A percentile compares a stretch with the other conserved stretches of the same genome.
Evolutionary conservation across 2,113 vertebrate species (phyloP).

Genomic region (Sylvietta virens): DNA sequence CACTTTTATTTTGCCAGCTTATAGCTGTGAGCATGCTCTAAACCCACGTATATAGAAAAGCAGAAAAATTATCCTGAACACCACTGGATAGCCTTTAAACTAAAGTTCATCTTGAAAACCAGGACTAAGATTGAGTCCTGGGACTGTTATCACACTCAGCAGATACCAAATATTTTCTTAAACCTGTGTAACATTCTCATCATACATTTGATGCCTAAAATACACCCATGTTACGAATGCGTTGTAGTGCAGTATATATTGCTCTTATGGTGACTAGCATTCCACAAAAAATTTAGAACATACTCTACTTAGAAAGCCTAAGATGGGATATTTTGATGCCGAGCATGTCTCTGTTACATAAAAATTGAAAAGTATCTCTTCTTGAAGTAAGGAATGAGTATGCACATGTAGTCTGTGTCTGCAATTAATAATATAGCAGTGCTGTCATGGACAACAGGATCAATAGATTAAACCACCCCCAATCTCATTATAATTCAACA

Average conservation of each 20-base stretch:
- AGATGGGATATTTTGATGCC: neutral
- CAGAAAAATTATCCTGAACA: neutral
- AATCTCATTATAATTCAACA: neutral
- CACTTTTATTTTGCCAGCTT: neutral
- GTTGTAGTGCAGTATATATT: neutral
- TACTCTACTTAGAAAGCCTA: neutral
- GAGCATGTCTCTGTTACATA: neutral
- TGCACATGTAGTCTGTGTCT: neutral
- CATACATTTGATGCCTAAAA: neutral
- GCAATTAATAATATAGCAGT: neutral
- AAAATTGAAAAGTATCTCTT: neutral
- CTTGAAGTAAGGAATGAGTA: neutral
- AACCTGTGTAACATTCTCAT: neutral
- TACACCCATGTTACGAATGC: neutral
- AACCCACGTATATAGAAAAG: neutral
- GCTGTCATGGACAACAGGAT: neutral
- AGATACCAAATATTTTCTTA: neutral
- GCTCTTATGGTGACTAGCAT: neutral
- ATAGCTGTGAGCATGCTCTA: neutral
- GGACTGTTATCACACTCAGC: neutral
- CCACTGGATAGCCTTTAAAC: neutral
- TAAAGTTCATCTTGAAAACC: neutral
- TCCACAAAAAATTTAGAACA: neutral
- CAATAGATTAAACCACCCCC: slow-evolving; percentile 15
- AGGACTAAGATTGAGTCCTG: neutral